Evolutionary conservation across 2,113 vertebrate species (phyloP).

Genomic region (Dipodomys spectabilis): DNA sequence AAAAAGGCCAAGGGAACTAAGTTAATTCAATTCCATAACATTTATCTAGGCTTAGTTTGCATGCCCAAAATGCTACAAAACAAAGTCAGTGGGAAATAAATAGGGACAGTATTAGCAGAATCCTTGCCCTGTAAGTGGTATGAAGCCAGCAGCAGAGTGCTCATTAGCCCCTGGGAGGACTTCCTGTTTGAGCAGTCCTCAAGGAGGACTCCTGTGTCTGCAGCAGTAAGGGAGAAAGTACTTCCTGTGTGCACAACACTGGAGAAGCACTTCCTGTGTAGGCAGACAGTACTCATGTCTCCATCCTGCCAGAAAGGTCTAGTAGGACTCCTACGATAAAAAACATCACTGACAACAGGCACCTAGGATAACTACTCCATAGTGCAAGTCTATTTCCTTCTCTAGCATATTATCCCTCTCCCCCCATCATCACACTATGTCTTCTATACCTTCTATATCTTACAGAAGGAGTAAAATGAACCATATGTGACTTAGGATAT

Average conservation of each 20-base stretch:
- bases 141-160: neutral
- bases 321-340: neutral
- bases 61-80: slow-evolving; percentile 7
- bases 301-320: neutral
- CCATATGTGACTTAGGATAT: slow-evolving; percentile 29
- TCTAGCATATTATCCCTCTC: no score
- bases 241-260: neutral
- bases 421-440: neutral
- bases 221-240: neutral
- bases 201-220: neutral
- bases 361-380: neutral
- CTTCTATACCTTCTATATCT: neutral
- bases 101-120: neutral
- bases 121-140: neutral
- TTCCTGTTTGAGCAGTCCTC: neutral
- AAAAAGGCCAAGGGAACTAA: slow-evolving; percentile 37
- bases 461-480: slow-evolving; percentile 31
- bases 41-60: slow-evolving; percentile 22
- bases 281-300: neutral
- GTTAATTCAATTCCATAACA: slow-evolving; percentile 20
- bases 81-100: neutral
- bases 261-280: neutral
- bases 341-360: neutral
- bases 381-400: neutral
- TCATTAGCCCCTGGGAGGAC: neutral